phyloP scores from a whole-genome alignment of 1,140 invertebrate species.

The Neodiprion lecontei region DNA sequence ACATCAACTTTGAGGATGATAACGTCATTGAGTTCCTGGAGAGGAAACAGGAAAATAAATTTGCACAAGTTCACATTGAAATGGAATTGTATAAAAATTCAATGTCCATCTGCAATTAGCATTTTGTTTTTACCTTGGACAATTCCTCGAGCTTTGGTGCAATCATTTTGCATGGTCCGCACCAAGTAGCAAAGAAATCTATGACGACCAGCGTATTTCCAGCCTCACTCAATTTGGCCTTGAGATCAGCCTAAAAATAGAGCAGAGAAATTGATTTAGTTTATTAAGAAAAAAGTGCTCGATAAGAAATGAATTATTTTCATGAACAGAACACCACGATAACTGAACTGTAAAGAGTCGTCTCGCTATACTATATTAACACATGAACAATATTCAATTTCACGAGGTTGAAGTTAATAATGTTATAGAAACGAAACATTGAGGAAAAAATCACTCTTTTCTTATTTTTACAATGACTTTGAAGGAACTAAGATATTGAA shows the following conservation, averaged over 20 bases:
- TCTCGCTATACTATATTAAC: no score
- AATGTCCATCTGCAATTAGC: background rate
- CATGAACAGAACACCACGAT: no score
- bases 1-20: slow-evolving; percentile 82
- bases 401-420: no score
- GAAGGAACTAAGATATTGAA: no score
- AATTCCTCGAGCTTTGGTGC: slow-evolving; percentile 79
- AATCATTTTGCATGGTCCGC: slow-evolving; percentile 94
- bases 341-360: no score
- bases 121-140: slow-evolving; percentile 61
- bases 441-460: no score
- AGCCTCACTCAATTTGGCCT: slow-evolving; percentile 74
- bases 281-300: no score
- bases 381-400: no score
- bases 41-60: slow-evolving; percentile 43
- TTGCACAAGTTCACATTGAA: slow-evolving; percentile 20
- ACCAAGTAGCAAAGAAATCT: slow-evolving; percentile 88
- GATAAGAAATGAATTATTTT: no score
- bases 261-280: slow-evolving; percentile 30
- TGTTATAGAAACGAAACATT: no score
- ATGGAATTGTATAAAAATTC: background rate
- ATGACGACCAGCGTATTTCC: slow-evolving; percentile 87
- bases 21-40: slow-evolving; percentile 72
- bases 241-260: slow-evolving; percentile 73
- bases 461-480: no score